These are phyloP conservation scores for Actenoides hombroni DNA, from an alignment of 2,113 vertebrate species.

Conservation along the genomic window DNA sequence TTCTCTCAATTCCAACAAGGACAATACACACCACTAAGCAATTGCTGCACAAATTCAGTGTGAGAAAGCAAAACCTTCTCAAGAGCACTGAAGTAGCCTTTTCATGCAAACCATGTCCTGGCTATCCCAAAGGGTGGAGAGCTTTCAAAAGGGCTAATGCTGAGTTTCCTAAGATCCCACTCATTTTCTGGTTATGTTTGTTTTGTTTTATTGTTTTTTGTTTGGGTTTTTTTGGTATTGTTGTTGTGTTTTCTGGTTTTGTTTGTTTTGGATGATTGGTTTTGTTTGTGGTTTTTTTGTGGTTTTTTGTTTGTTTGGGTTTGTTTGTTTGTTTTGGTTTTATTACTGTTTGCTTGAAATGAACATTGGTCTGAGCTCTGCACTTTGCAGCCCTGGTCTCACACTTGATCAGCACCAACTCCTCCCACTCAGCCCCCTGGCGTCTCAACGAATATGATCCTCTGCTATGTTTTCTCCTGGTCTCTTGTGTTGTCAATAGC, in stretches of 20 bases:
- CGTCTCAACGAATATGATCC: neutral
- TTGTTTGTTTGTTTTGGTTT: neutral
- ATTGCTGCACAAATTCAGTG: neutral
- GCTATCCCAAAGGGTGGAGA: neutral
- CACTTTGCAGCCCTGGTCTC: neutral
- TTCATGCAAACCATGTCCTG: neutral
- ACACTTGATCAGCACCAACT: neutral
- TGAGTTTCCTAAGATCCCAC: neutral
- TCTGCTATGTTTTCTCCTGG: neutral
- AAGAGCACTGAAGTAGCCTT: neutral
- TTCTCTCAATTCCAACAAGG: neutral
- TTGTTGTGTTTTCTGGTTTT: no score
- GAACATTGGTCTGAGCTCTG: neutral
- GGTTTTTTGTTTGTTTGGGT: no score
- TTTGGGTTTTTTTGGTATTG: no score
- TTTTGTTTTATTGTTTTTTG: neutral
- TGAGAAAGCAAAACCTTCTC: neutral
- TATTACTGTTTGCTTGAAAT: neutral
- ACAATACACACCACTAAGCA: neutral
- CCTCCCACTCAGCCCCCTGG: rapidly evolving
- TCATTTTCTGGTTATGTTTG: neutral
- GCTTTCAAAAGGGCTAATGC: neutral
- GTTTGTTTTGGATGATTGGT: no score
- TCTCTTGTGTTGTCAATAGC: neutral
- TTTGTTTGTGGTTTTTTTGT: no score